A percentile compares a stretch with the other conserved stretches of the same genome.
Evolutionary conservation across 2,888 invertebrate species (phyloP).

Genomic region (Nemoura dubitans): DNA sequence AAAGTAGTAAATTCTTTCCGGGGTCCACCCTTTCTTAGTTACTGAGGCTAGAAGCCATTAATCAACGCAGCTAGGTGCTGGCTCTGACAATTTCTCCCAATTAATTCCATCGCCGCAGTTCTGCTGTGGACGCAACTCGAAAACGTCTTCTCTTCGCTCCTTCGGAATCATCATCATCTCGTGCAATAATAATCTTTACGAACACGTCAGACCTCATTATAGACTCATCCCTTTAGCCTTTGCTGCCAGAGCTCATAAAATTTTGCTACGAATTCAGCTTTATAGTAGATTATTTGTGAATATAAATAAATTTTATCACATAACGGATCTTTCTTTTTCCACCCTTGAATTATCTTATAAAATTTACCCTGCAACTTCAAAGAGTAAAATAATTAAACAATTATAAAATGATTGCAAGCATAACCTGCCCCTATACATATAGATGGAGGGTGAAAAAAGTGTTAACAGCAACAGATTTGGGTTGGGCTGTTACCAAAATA

Average conservation of each 20-base stretch:
- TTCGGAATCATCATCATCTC: not conserved
- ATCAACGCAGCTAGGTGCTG: slow-evolving; percentile 43
- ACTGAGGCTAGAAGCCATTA: slow-evolving; percentile 38
- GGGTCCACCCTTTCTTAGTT: slow-evolving; percentile 45
- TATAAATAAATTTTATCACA: no score
- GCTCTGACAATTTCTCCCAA: slow-evolving; percentile 45
- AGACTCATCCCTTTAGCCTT: not conserved
- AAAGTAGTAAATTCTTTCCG: slow-evolving; percentile 40
- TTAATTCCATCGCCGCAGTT: slow-evolving; percentile 20
- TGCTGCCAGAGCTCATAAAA: no score
- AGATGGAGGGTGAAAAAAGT: not conserved
- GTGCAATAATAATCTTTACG: not conserved
- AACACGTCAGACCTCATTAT: slow-evolving; percentile 1
- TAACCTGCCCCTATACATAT: no score
- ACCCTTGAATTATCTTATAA: no score
- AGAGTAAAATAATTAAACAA: not conserved
- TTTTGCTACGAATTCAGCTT: not conserved
- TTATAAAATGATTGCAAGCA: not conserved
- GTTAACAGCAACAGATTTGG: not conserved
- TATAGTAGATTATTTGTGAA: no score
- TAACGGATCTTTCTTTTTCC: no score
- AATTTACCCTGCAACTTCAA: no score
- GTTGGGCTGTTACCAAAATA: not conserved
- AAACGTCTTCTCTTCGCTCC: not conserved
- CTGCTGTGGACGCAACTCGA: not conserved